Evolutionary conservation across 2,888 invertebrate genomes (phyloP).

Genomic region (Sepioteuthis lessoniana): DNA sequence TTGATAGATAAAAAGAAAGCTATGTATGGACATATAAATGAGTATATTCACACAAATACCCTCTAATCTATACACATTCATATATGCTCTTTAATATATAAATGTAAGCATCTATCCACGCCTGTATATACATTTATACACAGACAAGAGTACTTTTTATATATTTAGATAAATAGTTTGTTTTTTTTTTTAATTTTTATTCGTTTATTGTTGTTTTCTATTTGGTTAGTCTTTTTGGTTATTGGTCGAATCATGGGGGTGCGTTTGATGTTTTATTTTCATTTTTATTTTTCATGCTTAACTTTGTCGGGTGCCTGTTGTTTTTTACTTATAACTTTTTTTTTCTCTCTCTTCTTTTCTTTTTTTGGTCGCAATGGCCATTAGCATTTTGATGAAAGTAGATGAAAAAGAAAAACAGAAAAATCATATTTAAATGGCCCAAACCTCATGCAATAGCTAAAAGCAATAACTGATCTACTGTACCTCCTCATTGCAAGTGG

Average conservation of each 20-base stretch:
- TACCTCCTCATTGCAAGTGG: background rate
- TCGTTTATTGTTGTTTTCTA: background rate
- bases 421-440: background rate
- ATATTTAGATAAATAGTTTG: background rate
- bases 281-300: background rate
- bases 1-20: too few relatives aligned
- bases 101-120: background rate
- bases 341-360: background rate
- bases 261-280: background rate
- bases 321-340: background rate
- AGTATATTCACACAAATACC: background rate
- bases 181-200: background rate
- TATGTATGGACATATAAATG: background rate
- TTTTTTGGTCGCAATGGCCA: background rate
- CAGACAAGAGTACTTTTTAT: background rate
- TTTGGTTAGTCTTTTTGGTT: background rate
- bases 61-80: background rate
- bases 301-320: background rate
- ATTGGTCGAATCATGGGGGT: background rate
- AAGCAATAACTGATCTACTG: background rate
- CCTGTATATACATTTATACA: background rate
- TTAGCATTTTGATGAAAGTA: constrained; percentile 33
- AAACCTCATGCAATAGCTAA: background rate
- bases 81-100: background rate
- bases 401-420: background rate